Percentiles rank a stretch among this genome's conserved stretches.
Conservation (phyloP, 2,113 vertebrate species). For the Aleadryas rufinucha region DNA sequence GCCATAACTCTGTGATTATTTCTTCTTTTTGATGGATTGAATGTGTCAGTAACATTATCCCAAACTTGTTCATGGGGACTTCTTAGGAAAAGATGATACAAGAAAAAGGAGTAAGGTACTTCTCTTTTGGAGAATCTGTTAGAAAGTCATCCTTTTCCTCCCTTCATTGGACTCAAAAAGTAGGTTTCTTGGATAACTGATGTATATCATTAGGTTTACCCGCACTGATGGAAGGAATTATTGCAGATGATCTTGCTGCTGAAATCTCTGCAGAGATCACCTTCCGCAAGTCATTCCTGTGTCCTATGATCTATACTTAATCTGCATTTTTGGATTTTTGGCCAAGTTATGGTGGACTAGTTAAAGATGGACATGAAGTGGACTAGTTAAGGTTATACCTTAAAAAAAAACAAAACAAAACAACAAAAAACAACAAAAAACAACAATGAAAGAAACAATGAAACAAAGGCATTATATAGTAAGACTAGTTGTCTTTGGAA, state of each 20-base stretch:
- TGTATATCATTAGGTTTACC: neutral
- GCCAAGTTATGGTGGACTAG: neutral
- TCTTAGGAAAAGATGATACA: neutral
- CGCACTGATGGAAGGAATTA: neutral
- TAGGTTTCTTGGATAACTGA: neutral
- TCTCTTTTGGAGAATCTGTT: neutral
- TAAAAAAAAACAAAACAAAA: neutral
- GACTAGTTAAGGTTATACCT: neutral
- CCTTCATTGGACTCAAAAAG: neutral
- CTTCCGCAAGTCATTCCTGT: neutral
- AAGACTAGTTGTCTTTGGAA: neutral
- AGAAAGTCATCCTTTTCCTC: neutral
- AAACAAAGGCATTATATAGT: neutral
- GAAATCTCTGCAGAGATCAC: neutral
- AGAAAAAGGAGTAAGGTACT: neutral
- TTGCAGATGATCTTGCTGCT: neutral
- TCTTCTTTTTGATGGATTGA: neutral
- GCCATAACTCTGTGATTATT: neutral
- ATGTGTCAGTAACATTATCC: accelerated
- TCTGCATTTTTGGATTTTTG: neutral
- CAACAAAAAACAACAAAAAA: too few species aligned
- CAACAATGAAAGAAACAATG: neutral
- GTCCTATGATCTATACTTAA: neutral
- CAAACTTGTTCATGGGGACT: neutral
- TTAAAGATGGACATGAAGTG: neutral